These are phyloP conservation scores for Amazona guildingii DNA, from an alignment of 2,113 vertebrate genomes.

Conservation along the genomic window DNA sequence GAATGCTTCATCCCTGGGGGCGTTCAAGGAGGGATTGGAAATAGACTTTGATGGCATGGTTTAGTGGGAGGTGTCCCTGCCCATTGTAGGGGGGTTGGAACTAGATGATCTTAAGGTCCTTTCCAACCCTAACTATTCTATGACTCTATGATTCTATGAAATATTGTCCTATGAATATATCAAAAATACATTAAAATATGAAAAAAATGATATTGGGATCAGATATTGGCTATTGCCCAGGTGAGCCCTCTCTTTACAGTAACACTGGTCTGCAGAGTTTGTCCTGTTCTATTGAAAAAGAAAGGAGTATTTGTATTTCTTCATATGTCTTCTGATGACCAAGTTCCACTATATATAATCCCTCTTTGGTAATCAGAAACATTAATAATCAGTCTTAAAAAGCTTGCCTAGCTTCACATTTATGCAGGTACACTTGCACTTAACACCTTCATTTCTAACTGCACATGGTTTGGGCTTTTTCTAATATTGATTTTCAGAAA, in stretches of 20 bases:
- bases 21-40: too few relatives aligned
- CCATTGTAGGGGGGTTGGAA: too few relatives aligned
- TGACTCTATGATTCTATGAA: neutral
- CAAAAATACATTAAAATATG: neutral
- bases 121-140: too few relatives aligned
- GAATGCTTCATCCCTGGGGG: too few relatives aligned
- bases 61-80: too few relatives aligned
- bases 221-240: neutral
- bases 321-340: neutral
- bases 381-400: neutral
- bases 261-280: neutral
- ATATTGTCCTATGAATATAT: neutral
- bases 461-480: neutral
- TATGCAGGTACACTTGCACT: too few relatives aligned
- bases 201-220: neutral
- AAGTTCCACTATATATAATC: neutral
- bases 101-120: too few relatives aligned
- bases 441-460: neutral
- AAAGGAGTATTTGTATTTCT: neutral
- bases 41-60: too few relatives aligned
- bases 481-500: neutral
- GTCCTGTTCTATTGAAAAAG: neutral
- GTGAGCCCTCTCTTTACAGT: neutral
- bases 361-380: neutral
- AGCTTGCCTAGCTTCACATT: neutral